Conservation (phyloP, 2,797 vertebrate genomes). For the Sciaenops ocellatus region DNA sequence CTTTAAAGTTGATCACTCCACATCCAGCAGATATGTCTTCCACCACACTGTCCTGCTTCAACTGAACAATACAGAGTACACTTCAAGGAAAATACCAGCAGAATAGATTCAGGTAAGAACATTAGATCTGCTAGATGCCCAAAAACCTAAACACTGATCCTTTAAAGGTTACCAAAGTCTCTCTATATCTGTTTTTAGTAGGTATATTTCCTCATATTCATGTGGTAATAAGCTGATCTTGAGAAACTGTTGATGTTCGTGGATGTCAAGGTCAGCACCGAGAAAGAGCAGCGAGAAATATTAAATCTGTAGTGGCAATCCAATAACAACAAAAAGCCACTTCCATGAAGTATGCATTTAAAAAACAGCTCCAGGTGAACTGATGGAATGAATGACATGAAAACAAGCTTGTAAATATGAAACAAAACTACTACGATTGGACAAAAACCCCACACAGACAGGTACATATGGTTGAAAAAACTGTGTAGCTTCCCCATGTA, state of each 20-base stretch:
- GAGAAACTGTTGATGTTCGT: not conserved
- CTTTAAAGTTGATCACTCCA: conserved; percentile 89
- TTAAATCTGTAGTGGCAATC: no score
- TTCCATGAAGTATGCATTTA: no score
- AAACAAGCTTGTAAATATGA: no score
- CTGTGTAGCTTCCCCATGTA: no score
- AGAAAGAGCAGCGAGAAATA: not conserved
- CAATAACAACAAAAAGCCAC: no score
- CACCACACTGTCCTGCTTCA: conserved; percentile 89
- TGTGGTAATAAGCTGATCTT: not conserved
- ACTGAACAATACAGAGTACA: conserved; percentile 80
- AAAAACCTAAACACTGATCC: no score
- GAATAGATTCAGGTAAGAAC: not conserved
- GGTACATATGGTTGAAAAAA: no score
- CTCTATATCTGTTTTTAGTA: not conserved
- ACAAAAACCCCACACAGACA: no score
- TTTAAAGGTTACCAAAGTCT: not conserved
- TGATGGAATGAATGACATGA: no score
- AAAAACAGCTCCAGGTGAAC: no score
- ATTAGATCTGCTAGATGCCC: no score
- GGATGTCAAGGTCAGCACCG: not conserved
- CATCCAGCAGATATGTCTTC: conserved; percentile 85
- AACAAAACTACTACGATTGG: no score
- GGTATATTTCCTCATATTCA: not conserved
- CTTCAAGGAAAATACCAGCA: not conserved